Base-by-base conservation (phyloP, 1,140 invertebrate genomes). In the Drosophila mauritiana region DNA sequence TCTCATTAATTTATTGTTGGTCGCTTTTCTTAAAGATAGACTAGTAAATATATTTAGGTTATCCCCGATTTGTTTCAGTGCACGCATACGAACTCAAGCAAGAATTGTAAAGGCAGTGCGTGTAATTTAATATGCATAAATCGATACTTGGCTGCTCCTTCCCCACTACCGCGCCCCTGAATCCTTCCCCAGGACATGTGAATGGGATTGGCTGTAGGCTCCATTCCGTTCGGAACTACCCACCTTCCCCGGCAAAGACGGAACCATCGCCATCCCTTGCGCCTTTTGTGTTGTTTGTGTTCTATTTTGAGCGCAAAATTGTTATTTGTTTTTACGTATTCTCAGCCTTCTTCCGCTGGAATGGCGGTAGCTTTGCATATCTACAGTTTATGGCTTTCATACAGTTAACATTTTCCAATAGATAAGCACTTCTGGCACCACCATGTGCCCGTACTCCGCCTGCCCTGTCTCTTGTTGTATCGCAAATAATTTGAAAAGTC, bases 111-210 rank as follows among this genome's bases (percentile, higher is more conserved):
- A 73, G 70, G 77, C 67, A 68, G 55, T 70, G 73, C 67, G 77
- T 84, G 81, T 85, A 84, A 84, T 84, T 84, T 84, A 84, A 84
- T 84, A 84, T 84, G 78, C 81, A 84, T 86, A 84, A 84, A 84
- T 84, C 81, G 81, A 84, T 84, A 86, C 80, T 59, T 46, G 55
- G 36, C 46, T 27, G 51, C 49, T 45, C 51, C n/a, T 39, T 55
- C 48, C 61, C 65, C 64, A 34, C 40, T 39, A 11, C 10, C 31
- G 20, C 20, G 17, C 31, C 36, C 3, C 12, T 22, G 11, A 34
- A 25, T 42, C 34, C 62, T 46, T 25, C 42, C 13, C 27, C 15
- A 36, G 25, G 49, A 62, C 31, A 65, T 68, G 64, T 68, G 64
- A 65, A 68, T 52, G 61, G 46, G 46, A 72, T 73, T 72, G 54